phyloP scores from a whole-genome alignment of 1,140 invertebrate species.

The Euborellia annulipes region DNA sequence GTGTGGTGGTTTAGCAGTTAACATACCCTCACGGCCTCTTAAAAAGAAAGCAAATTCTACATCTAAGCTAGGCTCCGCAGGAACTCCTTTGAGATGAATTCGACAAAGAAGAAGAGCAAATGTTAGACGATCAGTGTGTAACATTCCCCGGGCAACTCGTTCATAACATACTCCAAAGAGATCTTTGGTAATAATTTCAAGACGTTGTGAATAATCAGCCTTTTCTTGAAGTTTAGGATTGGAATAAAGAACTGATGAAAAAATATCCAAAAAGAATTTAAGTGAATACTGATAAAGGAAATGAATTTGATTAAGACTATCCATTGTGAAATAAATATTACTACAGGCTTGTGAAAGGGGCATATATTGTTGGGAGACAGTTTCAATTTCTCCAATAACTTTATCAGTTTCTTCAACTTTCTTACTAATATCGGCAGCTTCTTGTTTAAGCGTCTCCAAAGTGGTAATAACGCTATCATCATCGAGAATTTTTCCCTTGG shows the following conservation, averaged over 20 bases:
- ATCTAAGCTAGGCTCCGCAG: slow-evolving; percentile 73
- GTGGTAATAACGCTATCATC: slow-evolving; percentile 98
- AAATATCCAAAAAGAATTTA: slow-evolving; percentile 98
- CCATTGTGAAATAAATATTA: slow-evolving; percentile 98
- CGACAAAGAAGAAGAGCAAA: slow-evolving; percentile 85
- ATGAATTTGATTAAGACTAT: slow-evolving; percentile 92
- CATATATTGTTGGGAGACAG: slow-evolving; percentile 94
- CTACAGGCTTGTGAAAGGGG: slow-evolving; percentile 92
- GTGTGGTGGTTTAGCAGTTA: slow-evolving; percentile 32
- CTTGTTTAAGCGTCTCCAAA: slow-evolving; percentile 93
- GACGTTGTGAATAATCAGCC: slow-evolving; percentile 65
- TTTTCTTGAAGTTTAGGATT: slow-evolving; percentile 61
- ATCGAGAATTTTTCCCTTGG: slow-evolving; percentile 96
- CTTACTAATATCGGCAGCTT: slow-evolving; percentile 92
- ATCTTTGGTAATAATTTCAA: slow-evolving; percentile 81
- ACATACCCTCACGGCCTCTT: slow-evolving; percentile 73
- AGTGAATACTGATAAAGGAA: slow-evolving; percentile 98
- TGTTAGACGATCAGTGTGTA: slow-evolving; percentile 88
- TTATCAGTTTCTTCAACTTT: slow-evolving; percentile 98
- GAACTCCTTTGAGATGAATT: slow-evolving; percentile 77
- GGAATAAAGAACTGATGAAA: slow-evolving; percentile 78
- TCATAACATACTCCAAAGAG: slow-evolving; percentile 92
- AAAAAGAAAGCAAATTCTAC: slow-evolving; percentile 88
- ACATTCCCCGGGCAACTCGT: slow-evolving; percentile 89
- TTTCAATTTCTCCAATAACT: slow-evolving; percentile 96